Base-by-base conservation (phyloP, 2,888 invertebrate species). In the Kryphioiulus occultus region DNA sequence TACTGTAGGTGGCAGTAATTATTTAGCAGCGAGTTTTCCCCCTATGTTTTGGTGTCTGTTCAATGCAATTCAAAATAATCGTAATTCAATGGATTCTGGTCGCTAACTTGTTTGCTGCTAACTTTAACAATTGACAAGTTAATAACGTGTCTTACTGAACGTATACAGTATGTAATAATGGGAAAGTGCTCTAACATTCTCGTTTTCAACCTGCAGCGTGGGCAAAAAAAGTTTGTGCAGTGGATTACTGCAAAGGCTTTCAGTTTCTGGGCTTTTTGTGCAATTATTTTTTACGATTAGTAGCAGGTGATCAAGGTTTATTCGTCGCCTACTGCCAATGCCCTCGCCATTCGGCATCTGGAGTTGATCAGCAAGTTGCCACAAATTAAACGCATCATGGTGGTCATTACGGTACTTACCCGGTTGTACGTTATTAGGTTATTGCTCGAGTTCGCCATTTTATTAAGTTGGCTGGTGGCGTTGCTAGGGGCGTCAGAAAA, bases 261-360 rank as follows among this genome's bases (percentile, higher is more conserved):
- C n/a, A 59, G 59, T 59, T 59, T 19, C n/a, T 59, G 59, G 59
- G 59, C n/a, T 12, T 59, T 59, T 59, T 59, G 59, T 59, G 59
- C 59, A 59, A 59, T 59, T 59, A 59, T 59, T 59, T 59, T 59
- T 59, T 59, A 59, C 59, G 59, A 59, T 59, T 59, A 59, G 59
- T 59, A n/a, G 59, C 59, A 59, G 59, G 59, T 59, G 59, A 59
- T 59, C 59, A n/a, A 47, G 47, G 15, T 47, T 47, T 47, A 47
- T 47, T 47, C 12, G 47, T 17, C 47, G 47, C 47, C 47, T 47
- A 9, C 59, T n/a, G n/a, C 59, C 59, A 59, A 59, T 59, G 59
- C 59, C 59, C 59, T 59, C 59, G 59, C 59, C 0, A n/a, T 59
- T n/a, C 59, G 7, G 59, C 59, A 59, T 59, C 59, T 59, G 59